phyloP scores from a whole-genome alignment of 2,113 vertebrate genomes.

The Forbesichthys papilliferus region DNA sequence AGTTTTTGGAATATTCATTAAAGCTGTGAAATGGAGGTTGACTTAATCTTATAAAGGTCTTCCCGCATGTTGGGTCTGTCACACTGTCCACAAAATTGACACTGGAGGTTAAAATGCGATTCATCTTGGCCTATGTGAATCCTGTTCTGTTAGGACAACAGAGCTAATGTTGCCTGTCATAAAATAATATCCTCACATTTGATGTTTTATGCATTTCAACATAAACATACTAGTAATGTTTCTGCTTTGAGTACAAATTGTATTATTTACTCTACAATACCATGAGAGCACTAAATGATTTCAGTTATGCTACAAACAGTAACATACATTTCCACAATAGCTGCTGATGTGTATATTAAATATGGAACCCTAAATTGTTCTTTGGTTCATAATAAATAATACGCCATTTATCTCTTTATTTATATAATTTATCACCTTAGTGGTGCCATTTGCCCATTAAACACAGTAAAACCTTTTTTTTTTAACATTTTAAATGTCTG shows the following conservation, averaged over 20 bases:
- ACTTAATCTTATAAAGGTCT: neutral
- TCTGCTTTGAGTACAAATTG: too few relatives aligned
- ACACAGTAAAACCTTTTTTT: slow-evolving; percentile 8
- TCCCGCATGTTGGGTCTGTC: neutral
- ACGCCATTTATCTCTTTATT: slow-evolving; percentile 39
- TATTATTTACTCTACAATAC: neutral
- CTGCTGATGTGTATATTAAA: neutral
- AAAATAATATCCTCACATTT: neutral
- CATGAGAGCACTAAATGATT: neutral
- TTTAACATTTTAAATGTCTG: slow-evolving; percentile 30
- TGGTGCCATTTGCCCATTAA: slow-evolving; percentile 40
- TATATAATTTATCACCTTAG: neutral
- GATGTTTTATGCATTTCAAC: slow-evolving; percentile 5
- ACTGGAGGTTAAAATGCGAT: neutral
- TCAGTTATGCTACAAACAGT: neutral
- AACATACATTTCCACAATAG: neutral
- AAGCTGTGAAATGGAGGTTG: slow-evolving; percentile 15
- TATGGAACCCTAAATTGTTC: slow-evolving; percentile 33
- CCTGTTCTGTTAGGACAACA: slow-evolving; percentile 1
- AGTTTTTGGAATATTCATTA: neutral
- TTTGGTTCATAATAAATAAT: slow-evolving; percentile 28
- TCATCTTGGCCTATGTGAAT: neutral
- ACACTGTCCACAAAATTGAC: neutral
- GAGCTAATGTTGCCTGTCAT: too few relatives aligned
- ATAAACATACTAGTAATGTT: neutral